phyloP scores from a whole-genome alignment of 1,140 invertebrate species.

The Drosophila malerkotliana region DNA sequence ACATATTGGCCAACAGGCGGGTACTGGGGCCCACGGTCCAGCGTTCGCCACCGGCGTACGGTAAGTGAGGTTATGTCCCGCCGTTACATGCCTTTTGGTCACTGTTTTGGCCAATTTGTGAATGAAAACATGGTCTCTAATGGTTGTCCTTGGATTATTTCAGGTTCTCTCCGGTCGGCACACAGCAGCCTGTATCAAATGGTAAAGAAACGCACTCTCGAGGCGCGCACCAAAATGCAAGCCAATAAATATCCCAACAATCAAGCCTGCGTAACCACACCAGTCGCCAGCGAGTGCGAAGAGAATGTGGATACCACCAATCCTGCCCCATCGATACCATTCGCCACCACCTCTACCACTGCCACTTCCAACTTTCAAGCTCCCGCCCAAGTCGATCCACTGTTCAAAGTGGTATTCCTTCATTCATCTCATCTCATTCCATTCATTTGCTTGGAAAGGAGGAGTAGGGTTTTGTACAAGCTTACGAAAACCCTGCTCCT shows the following conservation, averaged over 20 bases:
- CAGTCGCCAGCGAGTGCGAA: slow-evolving; percentile 32
- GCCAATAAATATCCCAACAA: slow-evolving; percentile 75
- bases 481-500: not conserved
- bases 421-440: slow-evolving; percentile 3
- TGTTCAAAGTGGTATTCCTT: slow-evolving; percentile 42
- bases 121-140: not conserved
- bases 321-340: not conserved
- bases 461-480: not conserved
- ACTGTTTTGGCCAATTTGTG: not conserved
- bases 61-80: slow-evolving; percentile 52
- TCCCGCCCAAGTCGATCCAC: slow-evolving; percentile 23
- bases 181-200: slow-evolving; percentile 77
- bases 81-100: not conserved
- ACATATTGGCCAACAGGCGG: slow-evolving; percentile 62
- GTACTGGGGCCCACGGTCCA: slow-evolving; percentile 27
- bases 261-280: slow-evolving; percentile 51
- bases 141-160: slow-evolving; percentile 5
- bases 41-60: slow-evolving; percentile 29
- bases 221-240: slow-evolving; percentile 72
- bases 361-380: slow-evolving; percentile 4
- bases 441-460: not conserved
- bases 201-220: slow-evolving; percentile 79
- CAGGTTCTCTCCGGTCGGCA: slow-evolving; percentile 45
- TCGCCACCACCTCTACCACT: not conserved
- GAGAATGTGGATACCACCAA: slow-evolving; percentile 9